These are phyloP conservation scores for Formicarius rufipectus DNA, from an alignment of 2,113 vertebrate species.

Conservation along the genomic window DNA sequence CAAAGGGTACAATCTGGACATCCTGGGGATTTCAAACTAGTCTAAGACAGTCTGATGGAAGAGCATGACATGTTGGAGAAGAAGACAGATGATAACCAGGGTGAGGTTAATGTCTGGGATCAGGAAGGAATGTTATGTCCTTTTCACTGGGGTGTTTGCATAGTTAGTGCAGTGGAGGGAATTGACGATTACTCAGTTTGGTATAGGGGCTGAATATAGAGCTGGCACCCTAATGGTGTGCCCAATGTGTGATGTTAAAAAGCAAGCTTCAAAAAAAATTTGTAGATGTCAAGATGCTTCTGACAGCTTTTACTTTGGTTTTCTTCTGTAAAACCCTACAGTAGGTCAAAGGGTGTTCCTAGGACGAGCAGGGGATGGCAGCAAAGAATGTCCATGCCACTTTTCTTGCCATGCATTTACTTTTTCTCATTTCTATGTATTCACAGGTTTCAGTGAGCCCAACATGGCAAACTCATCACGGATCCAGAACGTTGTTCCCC, in stretches of 20 bases:
- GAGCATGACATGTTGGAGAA: not conserved
- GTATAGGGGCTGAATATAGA: rapidly evolving
- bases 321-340: not conserved
- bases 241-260: not conserved
- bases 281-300: not conserved
- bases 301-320: not conserved
- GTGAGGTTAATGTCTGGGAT: not conserved
- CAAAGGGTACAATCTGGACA: not conserved
- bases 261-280: not conserved
- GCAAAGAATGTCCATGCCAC: not conserved
- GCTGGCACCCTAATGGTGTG: not conserved
- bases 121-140: not conserved
- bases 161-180: not conserved
- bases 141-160: rapidly evolving
- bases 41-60: not conserved
- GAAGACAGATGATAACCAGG: not conserved
- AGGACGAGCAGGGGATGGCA: not conserved
- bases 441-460: conserved; percentile 74
- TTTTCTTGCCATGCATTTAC: not conserved
- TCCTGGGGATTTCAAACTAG: not conserved
- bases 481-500: conserved; percentile 7
- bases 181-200: not conserved
- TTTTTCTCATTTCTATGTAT: not conserved
- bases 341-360: not conserved
- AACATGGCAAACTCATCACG: conserved; percentile 68